These are phyloP conservation scores for Gavialis gangeticus DNA, from an alignment of 2,113 vertebrate genomes.

Conservation along the genomic window DNA sequence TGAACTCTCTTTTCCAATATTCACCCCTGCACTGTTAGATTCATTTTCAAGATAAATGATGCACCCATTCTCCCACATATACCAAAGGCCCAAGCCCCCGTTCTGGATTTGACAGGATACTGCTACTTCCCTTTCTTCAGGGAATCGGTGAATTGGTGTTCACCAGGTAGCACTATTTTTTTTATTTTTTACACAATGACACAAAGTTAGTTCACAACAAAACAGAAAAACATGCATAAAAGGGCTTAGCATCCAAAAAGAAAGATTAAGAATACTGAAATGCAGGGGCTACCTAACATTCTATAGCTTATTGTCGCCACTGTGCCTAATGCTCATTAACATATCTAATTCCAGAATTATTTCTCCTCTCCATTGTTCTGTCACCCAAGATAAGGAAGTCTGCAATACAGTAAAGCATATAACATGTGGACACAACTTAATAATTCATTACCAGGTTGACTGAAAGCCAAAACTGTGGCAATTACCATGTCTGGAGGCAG, in stretches of 20 bases:
- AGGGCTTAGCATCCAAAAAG: background rate
- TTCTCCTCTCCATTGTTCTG: background rate
- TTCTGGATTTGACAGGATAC: background rate
- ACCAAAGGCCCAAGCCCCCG: background rate
- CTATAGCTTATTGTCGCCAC: background rate
- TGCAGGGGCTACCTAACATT: background rate
- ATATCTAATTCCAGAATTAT: background rate
- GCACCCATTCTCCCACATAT: background rate
- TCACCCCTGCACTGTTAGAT: background rate
- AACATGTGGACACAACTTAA: conserved; percentile 52
- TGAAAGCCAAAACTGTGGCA: conserved; percentile 59
- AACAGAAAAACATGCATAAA: background rate
- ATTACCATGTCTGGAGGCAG: conserved; percentile 56
- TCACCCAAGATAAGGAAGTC: conserved; percentile 25
- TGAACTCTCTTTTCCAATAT: conserved; percentile 1
- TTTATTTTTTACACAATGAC: background rate
- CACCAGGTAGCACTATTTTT: background rate
- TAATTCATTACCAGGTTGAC: conserved; percentile 68
- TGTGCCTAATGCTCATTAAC: background rate
- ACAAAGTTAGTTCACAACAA: background rate
- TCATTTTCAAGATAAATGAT: background rate
- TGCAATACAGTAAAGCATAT: conserved; percentile 26
- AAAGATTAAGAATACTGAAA: background rate
- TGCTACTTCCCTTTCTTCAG: background rate
- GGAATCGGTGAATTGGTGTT: background rate